Conservation (phyloP, 2,888 invertebrate species). For the Pteria penguin region DNA sequence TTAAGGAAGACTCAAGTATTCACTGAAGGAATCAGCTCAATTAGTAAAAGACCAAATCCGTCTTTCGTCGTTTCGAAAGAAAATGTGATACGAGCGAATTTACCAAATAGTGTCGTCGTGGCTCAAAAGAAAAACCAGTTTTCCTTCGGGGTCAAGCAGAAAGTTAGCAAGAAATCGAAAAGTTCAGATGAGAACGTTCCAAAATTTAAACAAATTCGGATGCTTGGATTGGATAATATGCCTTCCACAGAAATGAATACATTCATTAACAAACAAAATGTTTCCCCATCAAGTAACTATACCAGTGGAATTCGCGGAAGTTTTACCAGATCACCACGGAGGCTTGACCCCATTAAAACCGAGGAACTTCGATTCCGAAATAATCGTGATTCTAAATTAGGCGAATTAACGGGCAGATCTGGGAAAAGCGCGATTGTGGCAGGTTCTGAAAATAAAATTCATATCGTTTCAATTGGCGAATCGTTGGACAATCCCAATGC, state of each 20-base stretch:
- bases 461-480: constrained; percentile 30
- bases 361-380: neutral
- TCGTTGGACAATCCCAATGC: neutral
- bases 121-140: constrained; percentile 59
- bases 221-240: constrained; percentile 37
- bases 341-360: neutral
- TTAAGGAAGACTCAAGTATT: constrained; percentile 54
- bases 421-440: neutral
- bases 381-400: neutral
- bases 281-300: neutral
- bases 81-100: constrained; percentile 58
- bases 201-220: constrained; percentile 36
- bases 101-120: constrained; percentile 59
- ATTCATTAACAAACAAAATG: constrained; percentile 29
- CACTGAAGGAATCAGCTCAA: constrained; percentile 64
- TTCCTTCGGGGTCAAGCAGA: constrained; percentile 50
- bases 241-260: constrained; percentile 31
- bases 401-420: neutral
- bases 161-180: constrained; percentile 14
- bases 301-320: constrained; percentile 11
- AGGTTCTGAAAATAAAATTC: constrained; percentile 18
- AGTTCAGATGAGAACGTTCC: neutral
- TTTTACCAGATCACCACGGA: neutral
- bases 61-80: constrained; percentile 54
- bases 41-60: constrained; percentile 54